phyloP scores from a whole-genome alignment of 2,113 vertebrate species.

The Numida meleagris region DNA sequence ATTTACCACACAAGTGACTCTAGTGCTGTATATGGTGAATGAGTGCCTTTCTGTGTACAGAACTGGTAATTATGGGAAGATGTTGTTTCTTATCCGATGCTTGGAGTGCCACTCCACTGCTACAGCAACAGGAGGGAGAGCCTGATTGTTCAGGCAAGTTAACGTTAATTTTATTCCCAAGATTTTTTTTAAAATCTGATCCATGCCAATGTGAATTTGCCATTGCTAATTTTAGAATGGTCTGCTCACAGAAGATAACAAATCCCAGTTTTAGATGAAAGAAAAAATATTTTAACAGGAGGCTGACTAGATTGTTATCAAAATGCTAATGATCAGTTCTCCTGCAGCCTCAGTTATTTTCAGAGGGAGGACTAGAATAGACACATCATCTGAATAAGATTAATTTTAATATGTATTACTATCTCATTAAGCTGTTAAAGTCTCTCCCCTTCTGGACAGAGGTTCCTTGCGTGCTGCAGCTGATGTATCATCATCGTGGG shows the following conservation, averaged over 20 bases:
- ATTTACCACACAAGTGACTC: conserved; percentile 15
- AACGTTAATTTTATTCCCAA: neutral
- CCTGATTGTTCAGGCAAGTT: conserved; percentile 22
- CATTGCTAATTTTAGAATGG: conserved; percentile 43
- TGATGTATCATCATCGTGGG: neutral
- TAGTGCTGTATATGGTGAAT: neutral
- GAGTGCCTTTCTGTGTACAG: neutral
- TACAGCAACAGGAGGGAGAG: conserved; percentile 29
- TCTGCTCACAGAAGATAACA: conserved; percentile 48
- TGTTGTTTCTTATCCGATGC: neutral
- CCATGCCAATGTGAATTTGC: neutral
- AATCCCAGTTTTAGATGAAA: conserved; percentile 42
- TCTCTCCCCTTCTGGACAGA: conserved; percentile 52
- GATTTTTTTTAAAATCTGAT: conserved; percentile 9
- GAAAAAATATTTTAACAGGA: conserved; percentile 50
- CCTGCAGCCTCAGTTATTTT: conserved; percentile 50
- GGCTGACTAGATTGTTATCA: conserved; percentile 58
- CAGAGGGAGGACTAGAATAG: conserved; percentile 52
- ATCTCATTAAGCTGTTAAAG: conserved; percentile 51
- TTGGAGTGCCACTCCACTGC: conserved; percentile 4
- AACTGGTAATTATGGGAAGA: conserved; percentile 26
- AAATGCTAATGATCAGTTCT: conserved; percentile 63
- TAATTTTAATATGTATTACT: conserved; percentile 63
- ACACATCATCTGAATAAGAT: conserved; percentile 54
- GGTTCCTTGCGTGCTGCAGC: conserved; percentile 40